A percentile compares a stretch with the other conserved stretches of the same genome.
These are phyloP conservation scores for Lamellibrachia satsuma DNA, from an alignment of 2,888 invertebrate species.

Conservation along the genomic window DNA sequence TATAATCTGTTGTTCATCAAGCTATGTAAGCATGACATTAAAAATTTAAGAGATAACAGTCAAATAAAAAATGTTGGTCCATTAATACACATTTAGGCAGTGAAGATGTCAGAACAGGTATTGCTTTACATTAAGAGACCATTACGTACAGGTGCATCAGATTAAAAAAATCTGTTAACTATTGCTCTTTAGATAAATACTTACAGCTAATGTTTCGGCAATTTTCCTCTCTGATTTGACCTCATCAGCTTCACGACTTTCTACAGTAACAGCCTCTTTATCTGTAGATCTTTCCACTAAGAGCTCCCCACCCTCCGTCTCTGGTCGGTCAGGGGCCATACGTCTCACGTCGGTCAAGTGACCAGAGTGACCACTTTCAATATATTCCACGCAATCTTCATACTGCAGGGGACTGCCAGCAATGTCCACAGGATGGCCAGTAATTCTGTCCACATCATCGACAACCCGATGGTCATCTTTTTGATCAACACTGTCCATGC, in stretches of 20 bases:
- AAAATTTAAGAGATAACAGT: too few species aligned
- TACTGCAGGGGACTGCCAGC: not conserved
- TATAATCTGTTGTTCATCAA: too few species aligned
- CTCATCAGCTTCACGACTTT: not conserved
- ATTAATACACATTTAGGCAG: too few species aligned
- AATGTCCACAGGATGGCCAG: not conserved
- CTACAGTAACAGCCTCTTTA: not conserved
- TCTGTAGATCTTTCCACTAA: not conserved
- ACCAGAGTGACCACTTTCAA: not conserved
- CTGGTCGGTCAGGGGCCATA: not conserved
- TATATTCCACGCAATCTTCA: slow-evolving; percentile 1
- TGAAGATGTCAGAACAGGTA: too few species aligned
- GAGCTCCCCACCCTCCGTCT: not conserved
- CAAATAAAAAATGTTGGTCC: too few species aligned
- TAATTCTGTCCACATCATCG: not conserved
- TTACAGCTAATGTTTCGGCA: not conserved
- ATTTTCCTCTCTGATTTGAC: not conserved
- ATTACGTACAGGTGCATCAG: not conserved
- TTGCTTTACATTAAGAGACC: not conserved
- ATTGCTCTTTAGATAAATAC: not conserved
- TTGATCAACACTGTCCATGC: not conserved
- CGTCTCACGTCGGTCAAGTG: not conserved
- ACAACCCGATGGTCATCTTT: not conserved
- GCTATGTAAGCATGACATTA: too few species aligned
- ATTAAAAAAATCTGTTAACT: not conserved